Percentiles rank a stretch among this genome's conserved stretches.
phyloP scores from a whole-genome alignment of 2,113 vertebrate species.

The Pachycephala philippinensis region DNA sequence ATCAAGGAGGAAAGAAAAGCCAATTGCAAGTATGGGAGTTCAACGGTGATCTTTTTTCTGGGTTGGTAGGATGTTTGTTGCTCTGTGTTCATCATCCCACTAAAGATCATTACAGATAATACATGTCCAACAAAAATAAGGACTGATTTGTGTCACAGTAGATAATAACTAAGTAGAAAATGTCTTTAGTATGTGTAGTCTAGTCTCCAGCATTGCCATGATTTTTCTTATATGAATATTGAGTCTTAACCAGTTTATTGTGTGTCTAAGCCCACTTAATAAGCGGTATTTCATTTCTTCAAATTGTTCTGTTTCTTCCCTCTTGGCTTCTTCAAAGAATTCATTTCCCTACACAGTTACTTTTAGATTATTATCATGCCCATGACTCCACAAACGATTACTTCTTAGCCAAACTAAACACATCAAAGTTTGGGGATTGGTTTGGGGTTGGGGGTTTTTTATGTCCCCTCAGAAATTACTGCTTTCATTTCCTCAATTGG shows the following conservation, averaged over 20 bases:
- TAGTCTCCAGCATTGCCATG: neutral
- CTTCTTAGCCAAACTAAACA: neutral
- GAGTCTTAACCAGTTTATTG: neutral
- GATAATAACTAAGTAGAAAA: neutral
- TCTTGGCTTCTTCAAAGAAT: neutral
- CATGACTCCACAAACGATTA: neutral
- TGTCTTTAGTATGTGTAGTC: neutral
- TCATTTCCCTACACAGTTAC: neutral
- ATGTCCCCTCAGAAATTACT: neutral
- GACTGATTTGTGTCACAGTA: neutral
- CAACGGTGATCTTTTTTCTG: neutral
- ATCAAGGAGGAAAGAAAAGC: neutral
- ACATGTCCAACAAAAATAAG: neutral
- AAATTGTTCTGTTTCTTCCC: neutral
- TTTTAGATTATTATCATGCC: neutral
- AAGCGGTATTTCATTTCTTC: neutral
- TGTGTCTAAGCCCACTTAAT: neutral
- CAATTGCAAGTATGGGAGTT: neutral
- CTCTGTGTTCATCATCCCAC: neutral
- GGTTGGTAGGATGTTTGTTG: neutral
- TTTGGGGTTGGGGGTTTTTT: neutral
- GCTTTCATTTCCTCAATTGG: neutral
- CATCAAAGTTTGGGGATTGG: neutral
- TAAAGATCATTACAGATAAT: neutral
- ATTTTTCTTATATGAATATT: neutral